phyloP scores from a whole-genome alignment of 2,888 invertebrate species.

The Zelleria hepariella region DNA sequence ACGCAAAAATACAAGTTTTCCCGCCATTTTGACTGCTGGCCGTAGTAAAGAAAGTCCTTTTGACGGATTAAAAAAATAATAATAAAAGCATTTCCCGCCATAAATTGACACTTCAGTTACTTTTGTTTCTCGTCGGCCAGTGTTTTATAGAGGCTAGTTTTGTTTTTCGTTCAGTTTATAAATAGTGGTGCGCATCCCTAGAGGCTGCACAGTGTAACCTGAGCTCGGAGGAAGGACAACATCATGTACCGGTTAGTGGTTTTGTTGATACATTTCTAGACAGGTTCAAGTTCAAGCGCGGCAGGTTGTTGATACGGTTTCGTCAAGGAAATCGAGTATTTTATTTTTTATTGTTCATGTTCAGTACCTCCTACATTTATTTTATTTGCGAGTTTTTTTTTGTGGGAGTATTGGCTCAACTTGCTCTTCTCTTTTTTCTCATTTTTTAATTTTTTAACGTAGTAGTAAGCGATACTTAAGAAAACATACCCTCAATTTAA shows the following conservation, averaged over 20 bases:
- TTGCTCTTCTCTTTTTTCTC: no score
- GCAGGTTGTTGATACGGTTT: not conserved
- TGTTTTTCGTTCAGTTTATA: constrained; percentile 47
- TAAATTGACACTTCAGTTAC: constrained; percentile 5
- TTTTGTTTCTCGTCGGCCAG: not conserved
- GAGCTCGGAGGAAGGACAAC: constrained; percentile 5
- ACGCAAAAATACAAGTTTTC: no score
- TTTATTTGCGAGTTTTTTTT: no score
- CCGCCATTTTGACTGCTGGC: no score
- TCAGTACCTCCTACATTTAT: no score
- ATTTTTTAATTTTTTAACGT: no score
- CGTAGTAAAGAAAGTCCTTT: no score
- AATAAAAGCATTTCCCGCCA: constrained; percentile 21
- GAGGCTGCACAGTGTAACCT: constrained; percentile 23
- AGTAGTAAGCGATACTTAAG: no score
- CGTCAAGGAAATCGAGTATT: not conserved
- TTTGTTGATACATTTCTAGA: constrained; percentile 18
- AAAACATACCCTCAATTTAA: no score
- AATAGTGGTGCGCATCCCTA: constrained; percentile 36
- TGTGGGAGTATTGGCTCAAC: no score
- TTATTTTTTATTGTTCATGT: not conserved
- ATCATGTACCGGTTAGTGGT: constrained; percentile 58
- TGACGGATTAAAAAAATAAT: no score
- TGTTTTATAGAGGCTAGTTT: constrained; percentile 20
- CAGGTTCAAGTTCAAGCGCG: constrained; percentile 5